These are phyloP conservation scores for Naja naja DNA, from an alignment of 2,113 vertebrate species.

Conservation along the genomic window DNA sequence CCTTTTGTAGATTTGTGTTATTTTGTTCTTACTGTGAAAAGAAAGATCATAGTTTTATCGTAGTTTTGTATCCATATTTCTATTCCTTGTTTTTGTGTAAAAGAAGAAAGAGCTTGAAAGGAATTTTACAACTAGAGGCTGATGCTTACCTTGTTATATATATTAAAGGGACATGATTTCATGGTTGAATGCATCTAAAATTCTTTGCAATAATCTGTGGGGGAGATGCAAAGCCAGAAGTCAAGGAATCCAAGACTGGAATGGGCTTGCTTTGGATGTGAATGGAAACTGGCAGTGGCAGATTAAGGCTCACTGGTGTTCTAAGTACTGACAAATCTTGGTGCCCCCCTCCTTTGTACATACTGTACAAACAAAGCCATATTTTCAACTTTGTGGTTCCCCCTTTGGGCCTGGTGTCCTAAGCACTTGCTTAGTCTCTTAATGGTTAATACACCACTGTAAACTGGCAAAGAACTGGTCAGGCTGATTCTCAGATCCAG, in stretches of 20 bases:
- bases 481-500: neutral
- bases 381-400: too few relatives aligned
- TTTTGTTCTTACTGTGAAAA: neutral
- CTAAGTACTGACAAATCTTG: too few relatives aligned
- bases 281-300: neutral
- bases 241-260: neutral
- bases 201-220: neutral
- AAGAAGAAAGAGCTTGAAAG: neutral
- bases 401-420: too few relatives aligned
- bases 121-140: neutral
- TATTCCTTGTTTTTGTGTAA: neutral
- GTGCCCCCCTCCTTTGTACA: too few relatives aligned
- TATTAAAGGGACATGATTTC: neutral
- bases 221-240: neutral
- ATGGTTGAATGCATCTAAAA: neutral
- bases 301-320: too few relatives aligned
- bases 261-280: neutral
- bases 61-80: neutral
- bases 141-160: neutral
- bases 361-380: too few relatives aligned
- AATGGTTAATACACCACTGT: neutral
- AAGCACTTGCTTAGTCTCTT: too few relatives aligned
- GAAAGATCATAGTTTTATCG: neutral
- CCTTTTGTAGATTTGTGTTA: neutral
- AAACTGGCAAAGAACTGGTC: neutral